These are phyloP conservation scores for Chrysocyon brachyurus DNA, from an alignment of 2,797 vertebrate species.

Conservation along the genomic window DNA sequence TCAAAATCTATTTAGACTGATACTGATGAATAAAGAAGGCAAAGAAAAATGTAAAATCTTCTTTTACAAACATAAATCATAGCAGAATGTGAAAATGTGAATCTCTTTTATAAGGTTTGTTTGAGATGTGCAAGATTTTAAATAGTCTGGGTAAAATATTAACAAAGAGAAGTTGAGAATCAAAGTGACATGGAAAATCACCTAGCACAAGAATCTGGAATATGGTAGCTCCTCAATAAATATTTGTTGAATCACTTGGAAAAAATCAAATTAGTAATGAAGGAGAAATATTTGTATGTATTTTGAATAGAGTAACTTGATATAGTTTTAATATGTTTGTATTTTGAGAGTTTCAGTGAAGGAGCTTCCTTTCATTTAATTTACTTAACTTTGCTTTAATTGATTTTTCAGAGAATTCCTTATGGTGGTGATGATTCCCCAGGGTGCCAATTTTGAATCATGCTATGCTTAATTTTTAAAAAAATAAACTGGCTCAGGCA, in stretches of 20 bases:
- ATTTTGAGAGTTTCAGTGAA: slow-evolving; percentile 54
- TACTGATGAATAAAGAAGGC: neutral
- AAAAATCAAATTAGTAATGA: neutral
- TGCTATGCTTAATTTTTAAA: slow-evolving; percentile 66
- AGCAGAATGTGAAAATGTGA: neutral
- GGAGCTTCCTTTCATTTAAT: slow-evolving; percentile 63
- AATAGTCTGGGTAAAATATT: neutral
- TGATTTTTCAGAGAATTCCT: slow-evolving; percentile 76
- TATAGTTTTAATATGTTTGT: slow-evolving; percentile 32
- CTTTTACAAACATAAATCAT: neutral
- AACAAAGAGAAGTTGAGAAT: neutral
- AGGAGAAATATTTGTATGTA: neutral
- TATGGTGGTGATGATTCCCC: slow-evolving; percentile 52
- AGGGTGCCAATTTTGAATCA: slow-evolving; percentile 72
- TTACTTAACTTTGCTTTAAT: slow-evolving; percentile 73
- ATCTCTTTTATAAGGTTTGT: neutral
- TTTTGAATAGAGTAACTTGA: slow-evolving; percentile 38
- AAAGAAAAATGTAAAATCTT: neutral
- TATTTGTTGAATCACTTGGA: neutral
- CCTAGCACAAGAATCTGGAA: neutral
- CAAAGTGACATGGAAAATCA: neutral
- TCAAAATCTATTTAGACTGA: too few relatives aligned
- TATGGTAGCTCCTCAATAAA: slow-evolving; percentile 30
- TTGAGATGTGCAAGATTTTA: neutral
- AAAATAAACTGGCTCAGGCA: slow-evolving; percentile 52